Evolutionary conservation across 2,113 vertebrate species (phyloP).

Genomic region (Percina caprodes): DNA sequence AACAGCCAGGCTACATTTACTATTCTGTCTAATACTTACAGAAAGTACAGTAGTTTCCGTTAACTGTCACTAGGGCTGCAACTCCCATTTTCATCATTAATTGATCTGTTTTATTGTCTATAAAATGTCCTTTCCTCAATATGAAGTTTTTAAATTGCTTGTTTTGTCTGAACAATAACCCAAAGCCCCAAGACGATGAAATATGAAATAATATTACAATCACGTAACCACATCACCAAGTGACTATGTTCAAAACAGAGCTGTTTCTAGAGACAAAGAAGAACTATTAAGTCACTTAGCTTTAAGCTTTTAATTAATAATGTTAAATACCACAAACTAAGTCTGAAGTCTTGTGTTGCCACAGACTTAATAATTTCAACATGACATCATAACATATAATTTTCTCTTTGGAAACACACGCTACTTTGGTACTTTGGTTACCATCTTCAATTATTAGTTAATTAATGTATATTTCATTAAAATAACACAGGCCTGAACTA

Average conservation of each 20-base stretch:
- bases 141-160: background rate
- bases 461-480: background rate
- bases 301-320: background rate
- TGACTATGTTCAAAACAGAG: background rate
- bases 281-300: background rate
- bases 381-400: background rate
- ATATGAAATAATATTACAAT: background rate
- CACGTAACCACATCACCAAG: background rate
- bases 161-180: background rate
- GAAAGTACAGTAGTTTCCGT: background rate
- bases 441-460: background rate
- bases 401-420: background rate
- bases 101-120: background rate
- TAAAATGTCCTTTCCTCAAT: background rate
- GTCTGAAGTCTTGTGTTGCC: background rate
- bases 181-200: background rate
- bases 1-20: background rate
- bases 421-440: background rate
- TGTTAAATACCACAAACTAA: background rate
- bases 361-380: background rate
- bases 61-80: background rate
- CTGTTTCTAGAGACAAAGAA: background rate
- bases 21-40: background rate
- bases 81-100: background rate
- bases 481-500: too few relatives aligned